Evolutionary conservation across 2,888 invertebrate species (phyloP).

Genomic region (Conchocele bisecta): DNA sequence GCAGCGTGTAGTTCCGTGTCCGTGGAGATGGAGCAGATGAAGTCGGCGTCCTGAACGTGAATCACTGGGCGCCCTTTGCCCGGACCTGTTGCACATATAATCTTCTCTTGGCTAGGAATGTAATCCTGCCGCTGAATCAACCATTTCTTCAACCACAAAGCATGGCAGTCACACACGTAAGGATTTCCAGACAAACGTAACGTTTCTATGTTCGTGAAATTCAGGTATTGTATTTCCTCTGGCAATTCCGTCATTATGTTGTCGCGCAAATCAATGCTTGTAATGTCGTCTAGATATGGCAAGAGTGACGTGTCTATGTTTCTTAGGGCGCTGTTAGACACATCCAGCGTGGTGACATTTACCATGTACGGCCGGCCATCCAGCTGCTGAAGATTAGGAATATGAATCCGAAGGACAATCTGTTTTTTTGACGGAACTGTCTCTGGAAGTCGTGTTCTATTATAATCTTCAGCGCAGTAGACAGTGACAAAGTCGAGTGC

Average conservation of each 20-base stretch:
- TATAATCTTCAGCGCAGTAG: conserved; percentile 2
- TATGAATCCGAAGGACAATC: conserved; percentile 12
- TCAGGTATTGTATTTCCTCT: conserved; percentile 25
- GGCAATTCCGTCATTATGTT: conserved; percentile 52
- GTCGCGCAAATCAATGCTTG: conserved; percentile 37
- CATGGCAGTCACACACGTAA: conserved; percentile 62
- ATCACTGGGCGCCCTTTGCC: conserved; percentile 16
- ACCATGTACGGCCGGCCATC: conserved; percentile 29
- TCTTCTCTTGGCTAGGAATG: conserved; percentile 25
- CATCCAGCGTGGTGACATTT: conserved; percentile 36
- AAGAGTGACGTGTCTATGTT: conserved; percentile 29
- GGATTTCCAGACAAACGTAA: conserved; percentile 51
- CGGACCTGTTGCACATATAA: conserved; percentile 23
- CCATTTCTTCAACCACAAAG: conserved; percentile 66
- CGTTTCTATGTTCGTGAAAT: conserved; percentile 11
- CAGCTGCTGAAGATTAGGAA: conserved; percentile 41
- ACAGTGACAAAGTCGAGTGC: conserved; percentile 16
- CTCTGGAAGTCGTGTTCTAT: background rate
- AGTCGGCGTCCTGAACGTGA: conserved; percentile 23
- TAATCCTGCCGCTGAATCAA: conserved; percentile 17
- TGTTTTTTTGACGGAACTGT: background rate
- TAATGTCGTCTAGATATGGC: conserved; percentile 8
- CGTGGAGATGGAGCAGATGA: conserved; percentile 21
- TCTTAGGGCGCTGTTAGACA: conserved; percentile 41
- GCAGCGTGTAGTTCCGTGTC: background rate